Percentiles rank a stretch among this genome's conserved stretches.
phyloP scores from a whole-genome alignment of 2,797 vertebrate species.

The Ceyx erithaca region DNA sequence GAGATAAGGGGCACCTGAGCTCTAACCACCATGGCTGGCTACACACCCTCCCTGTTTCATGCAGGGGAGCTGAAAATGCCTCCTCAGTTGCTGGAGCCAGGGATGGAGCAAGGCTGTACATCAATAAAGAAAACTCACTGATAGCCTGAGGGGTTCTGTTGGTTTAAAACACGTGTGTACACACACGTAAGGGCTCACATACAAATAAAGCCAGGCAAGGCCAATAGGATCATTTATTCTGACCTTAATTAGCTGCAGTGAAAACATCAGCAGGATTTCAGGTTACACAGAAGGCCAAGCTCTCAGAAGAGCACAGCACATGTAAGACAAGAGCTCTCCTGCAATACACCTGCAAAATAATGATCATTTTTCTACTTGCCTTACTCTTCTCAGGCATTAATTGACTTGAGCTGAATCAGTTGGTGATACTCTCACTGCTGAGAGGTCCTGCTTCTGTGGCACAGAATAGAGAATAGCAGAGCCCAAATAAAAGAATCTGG shows the following conservation, averaged over 20 bases:
- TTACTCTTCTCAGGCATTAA: background rate
- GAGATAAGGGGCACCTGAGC: background rate
- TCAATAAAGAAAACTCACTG: background rate
- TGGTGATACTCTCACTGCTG: background rate
- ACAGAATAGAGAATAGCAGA: background rate
- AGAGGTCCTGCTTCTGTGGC: background rate
- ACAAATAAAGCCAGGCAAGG: background rate
- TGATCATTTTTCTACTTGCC: background rate
- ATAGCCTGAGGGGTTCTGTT: background rate
- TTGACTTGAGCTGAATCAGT: background rate
- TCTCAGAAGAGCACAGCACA: background rate
- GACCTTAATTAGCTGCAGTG: background rate
- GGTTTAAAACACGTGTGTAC: background rate
- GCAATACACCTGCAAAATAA: background rate
- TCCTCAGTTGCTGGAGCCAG: background rate
- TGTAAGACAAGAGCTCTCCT: background rate
- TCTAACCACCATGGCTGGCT: background rate
- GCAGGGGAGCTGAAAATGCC: background rate
- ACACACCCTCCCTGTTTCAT: background rate
- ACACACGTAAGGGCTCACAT: background rate
- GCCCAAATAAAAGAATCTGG: background rate
- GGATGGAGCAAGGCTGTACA: background rate
- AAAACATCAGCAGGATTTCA: background rate
- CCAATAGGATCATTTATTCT: background rate
- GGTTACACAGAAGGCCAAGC: background rate